Conservation (phyloP, 2,888 invertebrate species). For the Leptinotarsa rubiginosa region DNA sequence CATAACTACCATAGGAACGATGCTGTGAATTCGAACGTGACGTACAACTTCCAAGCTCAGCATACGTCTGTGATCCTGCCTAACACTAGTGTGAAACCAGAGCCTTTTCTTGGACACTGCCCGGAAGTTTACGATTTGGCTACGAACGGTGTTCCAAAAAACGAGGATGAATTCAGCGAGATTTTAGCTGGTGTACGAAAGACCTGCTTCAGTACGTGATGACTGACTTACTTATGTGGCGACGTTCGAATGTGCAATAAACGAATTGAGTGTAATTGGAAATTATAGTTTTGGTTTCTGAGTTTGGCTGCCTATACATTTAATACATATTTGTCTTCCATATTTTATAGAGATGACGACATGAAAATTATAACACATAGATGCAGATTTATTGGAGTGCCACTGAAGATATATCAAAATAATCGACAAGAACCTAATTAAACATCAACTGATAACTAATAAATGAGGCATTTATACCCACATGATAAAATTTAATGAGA, state of each 20-base stretch:
- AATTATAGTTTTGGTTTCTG: neutral
- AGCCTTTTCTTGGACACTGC: constrained; percentile 60
- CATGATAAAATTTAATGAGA: no score
- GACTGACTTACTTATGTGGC: constrained; percentile 21
- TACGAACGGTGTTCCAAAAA: constrained; percentile 67
- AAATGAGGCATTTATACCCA: no score
- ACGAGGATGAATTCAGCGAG: constrained; percentile 89
- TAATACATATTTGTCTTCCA: neutral
- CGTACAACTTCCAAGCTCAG: constrained; percentile 67
- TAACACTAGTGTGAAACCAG: constrained; percentile 66
- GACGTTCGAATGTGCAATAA: constrained; percentile 33
- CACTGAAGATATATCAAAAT: no score
- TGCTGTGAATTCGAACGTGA: constrained; percentile 51
- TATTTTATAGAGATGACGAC: no score
- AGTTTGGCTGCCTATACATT: neutral
- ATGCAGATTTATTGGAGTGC: no score
- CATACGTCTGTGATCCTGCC: constrained; percentile 73
- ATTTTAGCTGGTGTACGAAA: constrained; percentile 89
- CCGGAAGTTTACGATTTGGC: constrained; percentile 59
- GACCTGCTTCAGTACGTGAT: constrained; percentile 68
- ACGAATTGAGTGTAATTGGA: neutral
- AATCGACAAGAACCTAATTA: no score
- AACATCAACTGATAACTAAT: no score
- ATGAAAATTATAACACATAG: neutral
- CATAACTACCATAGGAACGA: constrained; percentile 67